Conservation (phyloP, 2,888 invertebrate genomes). For the Rutpela maculata region DNA sequence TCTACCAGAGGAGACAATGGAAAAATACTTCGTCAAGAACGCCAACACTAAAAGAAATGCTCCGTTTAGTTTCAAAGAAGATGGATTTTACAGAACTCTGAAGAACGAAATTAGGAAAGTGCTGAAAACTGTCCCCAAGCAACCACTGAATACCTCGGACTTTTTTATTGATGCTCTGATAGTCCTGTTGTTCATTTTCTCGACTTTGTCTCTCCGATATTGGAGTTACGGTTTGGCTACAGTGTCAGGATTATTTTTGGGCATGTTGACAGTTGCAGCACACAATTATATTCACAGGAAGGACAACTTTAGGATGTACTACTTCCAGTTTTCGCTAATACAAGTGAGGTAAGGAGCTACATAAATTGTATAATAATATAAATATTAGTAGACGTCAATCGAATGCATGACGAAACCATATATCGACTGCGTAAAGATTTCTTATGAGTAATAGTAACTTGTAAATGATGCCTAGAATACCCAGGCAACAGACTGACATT, state of each 20-base stretch:
- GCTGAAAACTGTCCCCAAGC: constrained; percentile 76
- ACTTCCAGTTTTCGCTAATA: constrained; percentile 83
- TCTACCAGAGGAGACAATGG: constrained; percentile 76
- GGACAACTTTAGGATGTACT: constrained; percentile 87
- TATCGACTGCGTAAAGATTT: too few species aligned
- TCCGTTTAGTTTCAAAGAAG: constrained; percentile 83
- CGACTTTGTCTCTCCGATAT: constrained; percentile 65
- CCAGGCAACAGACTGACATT: too few species aligned
- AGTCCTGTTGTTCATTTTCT: constrained; percentile 63
- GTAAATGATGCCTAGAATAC: too few species aligned
- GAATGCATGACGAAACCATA: too few species aligned
- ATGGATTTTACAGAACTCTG: constrained; percentile 85
- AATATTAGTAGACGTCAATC: too few species aligned
- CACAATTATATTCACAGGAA: constrained; percentile 88
- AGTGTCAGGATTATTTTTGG: constrained; percentile 78
- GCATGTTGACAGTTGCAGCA: constrained; percentile 78
- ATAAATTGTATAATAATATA: too few species aligned
- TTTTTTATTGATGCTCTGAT: constrained; percentile 72
- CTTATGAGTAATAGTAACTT: too few species aligned
- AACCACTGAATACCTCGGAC: constrained; percentile 67
- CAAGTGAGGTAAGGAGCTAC: constrained; percentile 77
- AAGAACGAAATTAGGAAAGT: constrained; percentile 75
- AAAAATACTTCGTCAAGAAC: constrained; percentile 81
- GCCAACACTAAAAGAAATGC: constrained; percentile 81
- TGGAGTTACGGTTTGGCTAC: constrained; percentile 72